Percentiles rank a stretch among this genome's conserved stretches.
Evolutionary conservation across 2,888 invertebrate species (phyloP).

Genomic region (Meandrusa payeni): DNA sequence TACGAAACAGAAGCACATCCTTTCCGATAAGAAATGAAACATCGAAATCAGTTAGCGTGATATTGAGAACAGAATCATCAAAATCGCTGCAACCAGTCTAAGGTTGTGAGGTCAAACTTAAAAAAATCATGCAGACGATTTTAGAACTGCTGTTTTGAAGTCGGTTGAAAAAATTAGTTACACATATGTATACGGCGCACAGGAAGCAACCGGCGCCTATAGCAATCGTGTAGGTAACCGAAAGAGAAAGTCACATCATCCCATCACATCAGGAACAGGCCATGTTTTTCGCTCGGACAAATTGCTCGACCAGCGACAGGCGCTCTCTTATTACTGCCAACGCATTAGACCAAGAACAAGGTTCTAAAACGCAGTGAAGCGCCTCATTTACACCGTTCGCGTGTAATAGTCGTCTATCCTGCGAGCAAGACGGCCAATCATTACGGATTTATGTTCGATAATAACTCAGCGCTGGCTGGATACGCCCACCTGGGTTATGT

Average conservation of each 20-base stretch:
- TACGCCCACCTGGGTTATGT: conserved; percentile 37
- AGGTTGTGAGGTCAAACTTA: too few species aligned
- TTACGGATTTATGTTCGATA: conserved; percentile 65
- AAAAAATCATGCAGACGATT: too few species aligned
- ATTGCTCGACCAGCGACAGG: conserved; percentile 6
- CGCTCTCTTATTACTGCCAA: conserved; percentile 32
- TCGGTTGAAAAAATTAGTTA: too few species aligned
- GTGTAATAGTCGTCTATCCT: conserved; percentile 50
- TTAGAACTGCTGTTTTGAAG: too few species aligned
- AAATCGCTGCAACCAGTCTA: too few species aligned
- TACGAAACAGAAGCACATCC: too few species aligned
- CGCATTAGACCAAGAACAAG: conserved; percentile 43
- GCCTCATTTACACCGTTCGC: conserved; percentile 58
- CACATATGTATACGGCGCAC: too few species aligned
- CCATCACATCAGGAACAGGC: conserved; percentile 7
- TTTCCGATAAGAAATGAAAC: too few species aligned
- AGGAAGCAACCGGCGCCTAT: background rate
- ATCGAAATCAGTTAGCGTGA: too few species aligned
- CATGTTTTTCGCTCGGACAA: conserved; percentile 13
- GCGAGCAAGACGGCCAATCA: conserved; percentile 48
- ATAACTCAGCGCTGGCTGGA: conserved; percentile 42
- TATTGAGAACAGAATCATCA: too few species aligned
- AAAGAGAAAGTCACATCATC: background rate
- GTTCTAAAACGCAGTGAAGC: conserved; percentile 44
- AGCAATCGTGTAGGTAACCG: too few species aligned